A percentile compares a stretch with the other conserved stretches of the same genome.
Conservation (phyloP, 2,797 vertebrate species). For the Sardinella longiceps region DNA sequence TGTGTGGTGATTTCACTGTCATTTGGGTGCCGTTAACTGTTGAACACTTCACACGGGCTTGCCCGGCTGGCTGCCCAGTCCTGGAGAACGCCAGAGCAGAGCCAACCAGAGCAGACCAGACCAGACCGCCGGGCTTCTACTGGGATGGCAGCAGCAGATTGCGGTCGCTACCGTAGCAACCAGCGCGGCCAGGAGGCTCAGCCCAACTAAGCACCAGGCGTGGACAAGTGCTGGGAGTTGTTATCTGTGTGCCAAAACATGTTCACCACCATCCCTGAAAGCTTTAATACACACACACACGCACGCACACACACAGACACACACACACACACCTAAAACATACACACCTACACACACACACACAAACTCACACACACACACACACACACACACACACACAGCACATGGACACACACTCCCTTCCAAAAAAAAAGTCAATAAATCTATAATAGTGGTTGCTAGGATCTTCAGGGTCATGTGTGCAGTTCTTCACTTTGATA, state of each 20-base stretch:
- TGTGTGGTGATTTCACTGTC: conserved; percentile 34
- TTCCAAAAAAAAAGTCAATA: conserved; percentile 12
- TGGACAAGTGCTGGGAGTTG: neutral
- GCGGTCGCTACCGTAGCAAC: neutral
- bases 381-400: conserved; percentile 6
- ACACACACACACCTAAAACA: neutral
- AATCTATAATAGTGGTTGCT: neutral
- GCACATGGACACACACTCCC: neutral
- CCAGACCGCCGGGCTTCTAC: neutral
- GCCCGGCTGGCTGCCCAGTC: neutral
- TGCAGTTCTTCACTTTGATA: conserved; percentile 17
- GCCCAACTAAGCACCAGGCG: neutral
- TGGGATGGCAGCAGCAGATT: conserved; percentile 14
- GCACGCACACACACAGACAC: neutral
- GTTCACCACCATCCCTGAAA: neutral
- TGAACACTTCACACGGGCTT: conserved; percentile 32
- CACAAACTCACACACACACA: neutral
- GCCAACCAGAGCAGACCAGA: too few species aligned
- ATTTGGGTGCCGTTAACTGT: conserved; percentile 36
- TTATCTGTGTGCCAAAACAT: conserved; percentile 15
- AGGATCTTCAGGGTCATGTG: conserved; percentile 5
- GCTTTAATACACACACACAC: neutral
- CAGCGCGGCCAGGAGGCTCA: neutral
- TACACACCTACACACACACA: conserved; percentile 6
- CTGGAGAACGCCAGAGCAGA: neutral